Evolutionary conservation across 2,888 invertebrate species (phyloP).

Genomic region (Parnassius orleans): DNA sequence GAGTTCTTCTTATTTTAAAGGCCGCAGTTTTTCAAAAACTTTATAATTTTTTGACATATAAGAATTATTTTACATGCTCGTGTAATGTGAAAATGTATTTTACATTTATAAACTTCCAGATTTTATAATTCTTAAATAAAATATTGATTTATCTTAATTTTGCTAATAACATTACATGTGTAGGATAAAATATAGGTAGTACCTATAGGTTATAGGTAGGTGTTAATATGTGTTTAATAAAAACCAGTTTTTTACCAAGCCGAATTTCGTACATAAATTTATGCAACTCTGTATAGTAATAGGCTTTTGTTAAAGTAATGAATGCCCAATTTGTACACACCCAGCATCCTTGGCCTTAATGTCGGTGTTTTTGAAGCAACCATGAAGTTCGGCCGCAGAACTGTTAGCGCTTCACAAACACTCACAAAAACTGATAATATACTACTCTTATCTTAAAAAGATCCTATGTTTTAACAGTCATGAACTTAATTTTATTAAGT

Average conservation of each 20-base stretch:
- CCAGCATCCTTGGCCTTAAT: conserved; percentile 68
- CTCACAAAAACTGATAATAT: conserved; percentile 44
- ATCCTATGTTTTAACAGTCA: conserved; percentile 35
- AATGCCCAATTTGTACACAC: conserved; percentile 63
- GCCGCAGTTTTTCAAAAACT: neutral
- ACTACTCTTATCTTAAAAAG: conserved; percentile 5
- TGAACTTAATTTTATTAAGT: conserved; percentile 35
- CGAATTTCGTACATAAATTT: conserved; percentile 47
- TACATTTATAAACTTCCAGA: too few relatives aligned
- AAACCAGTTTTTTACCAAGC: conserved; percentile 13
- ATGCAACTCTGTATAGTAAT: conserved; percentile 60
- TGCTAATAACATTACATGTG: neutral
- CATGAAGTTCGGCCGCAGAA: conserved; percentile 43
- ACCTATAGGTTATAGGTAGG: neutral
- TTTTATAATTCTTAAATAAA: too few relatives aligned
- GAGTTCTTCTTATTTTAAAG: neutral
- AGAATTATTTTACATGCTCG: neutral
- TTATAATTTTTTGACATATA: neutral
- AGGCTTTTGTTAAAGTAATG: conserved; percentile 68
- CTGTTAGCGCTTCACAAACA: conserved; percentile 66
- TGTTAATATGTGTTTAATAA: conserved; percentile 9
- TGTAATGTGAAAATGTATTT: neutral
- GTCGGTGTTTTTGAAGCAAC: conserved; percentile 63
- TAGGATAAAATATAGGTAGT: neutral
- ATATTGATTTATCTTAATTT: too few relatives aligned